Evolutionary conservation across 2,113 vertebrate species (phyloP), one percentile per base, ranked within the genome.

Genomic region (Stegastes partitus): DNA sequence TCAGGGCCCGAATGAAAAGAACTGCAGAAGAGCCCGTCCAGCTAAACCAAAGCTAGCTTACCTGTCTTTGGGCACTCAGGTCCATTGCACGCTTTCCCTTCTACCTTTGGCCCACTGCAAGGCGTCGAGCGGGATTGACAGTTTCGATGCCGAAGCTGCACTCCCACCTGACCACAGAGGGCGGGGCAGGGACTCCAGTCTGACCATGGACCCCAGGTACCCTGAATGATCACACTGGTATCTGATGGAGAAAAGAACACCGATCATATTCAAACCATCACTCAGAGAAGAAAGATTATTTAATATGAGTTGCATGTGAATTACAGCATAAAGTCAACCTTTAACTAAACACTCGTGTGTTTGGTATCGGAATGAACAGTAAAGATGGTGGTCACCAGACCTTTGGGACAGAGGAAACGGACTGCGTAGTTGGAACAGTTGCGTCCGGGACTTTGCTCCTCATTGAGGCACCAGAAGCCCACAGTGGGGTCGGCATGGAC

Each of bases 381-480:
- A 28, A 63, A 70, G 39, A 1, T 9, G 3, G 39, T 26, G 11
- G 15, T 19, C 73, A 76, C 2, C 90, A 66, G 68, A 98, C 96
- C 96, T 94, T 89, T 66, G 0, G 94, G 95, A 87, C 95, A 98
- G 44, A 97, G 93, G 91, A 98, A 98, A 56, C 89, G 92, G 0
- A 93, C 76, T 0, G 95, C 91, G 1, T 97, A 96, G 83, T 97
- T 97, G 11, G 93, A 96, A 79, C 96, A 97, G 87, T 94, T 95
- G 72, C 85, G 94, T 34, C 94, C 94, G 0, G 91, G 87, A 10
- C 74, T 88, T 88, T 98, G 97, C 78, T 98, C 97, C 21, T 92
- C 92, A 73, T 98, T 97, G 74, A 95, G 87, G 74, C 97, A 97
- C 97, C 97, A 98, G 92, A 97, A 98, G 3, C 96, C 97, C 59